These are phyloP conservation scores for Tipula lateralis DNA, from an alignment of 2,888 invertebrate species.

Conservation along the genomic window DNA sequence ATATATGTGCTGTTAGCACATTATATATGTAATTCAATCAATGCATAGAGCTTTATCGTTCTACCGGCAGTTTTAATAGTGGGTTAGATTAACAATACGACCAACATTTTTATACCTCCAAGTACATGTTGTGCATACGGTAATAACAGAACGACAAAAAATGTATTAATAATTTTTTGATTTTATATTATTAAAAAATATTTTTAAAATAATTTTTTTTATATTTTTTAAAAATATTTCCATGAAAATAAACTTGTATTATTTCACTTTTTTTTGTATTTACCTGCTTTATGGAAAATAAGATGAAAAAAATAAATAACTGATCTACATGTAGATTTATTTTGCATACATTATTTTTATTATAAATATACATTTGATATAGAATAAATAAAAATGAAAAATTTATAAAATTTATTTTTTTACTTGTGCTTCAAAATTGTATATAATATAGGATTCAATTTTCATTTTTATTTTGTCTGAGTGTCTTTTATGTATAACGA, in stretches of 20 bases:
- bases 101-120: too few species aligned
- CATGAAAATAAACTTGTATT: neutral
- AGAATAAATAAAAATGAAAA: slow-evolving; percentile 24
- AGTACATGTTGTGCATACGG: too few species aligned
- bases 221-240: neutral
- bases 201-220: neutral
- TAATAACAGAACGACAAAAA: neutral
- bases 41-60: too few species aligned
- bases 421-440: neutral
- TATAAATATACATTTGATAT: slow-evolving; percentile 19
- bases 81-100: neutral
- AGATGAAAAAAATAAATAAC: slow-evolving; percentile 2
- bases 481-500: slow-evolving; percentile 15
- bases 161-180: slow-evolving; percentile 15
- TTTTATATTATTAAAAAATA: slow-evolving; percentile 19
- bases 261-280: neutral
- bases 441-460: slow-evolving; percentile 2
- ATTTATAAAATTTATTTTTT: neutral
- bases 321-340: slow-evolving; percentile 28
- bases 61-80: too few species aligned
- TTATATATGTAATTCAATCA: too few species aligned
- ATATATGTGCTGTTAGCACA: too few species aligned
- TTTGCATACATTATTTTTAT: slow-evolving; percentile 28
- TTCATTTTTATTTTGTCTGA: slow-evolving; percentile 1
- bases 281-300: neutral